Evolutionary conservation across 2,888 invertebrate genomes (phyloP).

Genomic region (Lithophane socia): DNA sequence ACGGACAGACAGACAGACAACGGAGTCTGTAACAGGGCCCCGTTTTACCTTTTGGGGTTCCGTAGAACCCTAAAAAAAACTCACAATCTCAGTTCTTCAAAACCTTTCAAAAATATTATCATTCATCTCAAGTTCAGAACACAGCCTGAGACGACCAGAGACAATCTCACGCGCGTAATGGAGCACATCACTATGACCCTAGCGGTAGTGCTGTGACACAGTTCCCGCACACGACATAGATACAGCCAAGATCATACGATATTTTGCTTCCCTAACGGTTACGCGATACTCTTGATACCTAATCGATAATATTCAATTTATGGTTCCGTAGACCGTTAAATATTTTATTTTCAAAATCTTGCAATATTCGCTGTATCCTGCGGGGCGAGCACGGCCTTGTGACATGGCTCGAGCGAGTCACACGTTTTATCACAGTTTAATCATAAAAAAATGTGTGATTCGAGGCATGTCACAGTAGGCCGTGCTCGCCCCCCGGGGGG

Average conservation of each 20-base stretch:
- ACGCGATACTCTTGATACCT: constrained; percentile 66
- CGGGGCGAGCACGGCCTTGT: too few species aligned
- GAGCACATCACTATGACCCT: constrained; percentile 77
- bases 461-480: too few species aligned
- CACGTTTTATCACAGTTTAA: too few species aligned
- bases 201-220: constrained; percentile 82
- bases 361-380: not conserved
- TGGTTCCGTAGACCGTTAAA: constrained; percentile 18
- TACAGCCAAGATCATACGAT: constrained; percentile 72
- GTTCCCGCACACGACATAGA: constrained; percentile 75
- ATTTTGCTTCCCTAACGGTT: constrained; percentile 68
- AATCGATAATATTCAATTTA: constrained; percentile 51
- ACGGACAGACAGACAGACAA: too few species aligned
- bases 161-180: constrained; percentile 66
- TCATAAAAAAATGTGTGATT: too few species aligned
- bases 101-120: constrained; percentile 35
- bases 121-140: constrained; percentile 47
- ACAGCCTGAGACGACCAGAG: constrained; percentile 29
- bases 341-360: constrained; percentile 22
- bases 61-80: not conserved
- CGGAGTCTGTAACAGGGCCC: too few species aligned
- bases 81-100: constrained; percentile 7
- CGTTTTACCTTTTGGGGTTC: too few species aligned
- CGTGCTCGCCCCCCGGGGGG: not conserved
- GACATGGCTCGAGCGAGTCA: too few species aligned